Conservation (phyloP, 2,888 invertebrate genomes). For the Axea sp. region DNA sequence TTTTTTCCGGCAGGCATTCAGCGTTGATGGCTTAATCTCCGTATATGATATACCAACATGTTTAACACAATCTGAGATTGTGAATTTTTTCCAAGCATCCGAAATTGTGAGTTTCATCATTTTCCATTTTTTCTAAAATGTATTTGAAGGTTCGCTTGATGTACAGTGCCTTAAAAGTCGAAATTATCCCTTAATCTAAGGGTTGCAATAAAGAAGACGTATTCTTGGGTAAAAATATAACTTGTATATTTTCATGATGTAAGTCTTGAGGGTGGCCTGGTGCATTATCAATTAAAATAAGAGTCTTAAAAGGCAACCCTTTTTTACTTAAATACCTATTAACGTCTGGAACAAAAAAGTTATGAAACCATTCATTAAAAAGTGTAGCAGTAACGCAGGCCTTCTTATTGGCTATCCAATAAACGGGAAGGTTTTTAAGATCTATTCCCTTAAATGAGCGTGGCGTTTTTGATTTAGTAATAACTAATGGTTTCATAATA, state of each 20-base stretch:
- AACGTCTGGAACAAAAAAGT: slow-evolving; percentile 63
- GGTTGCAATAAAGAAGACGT: slow-evolving; percentile 69
- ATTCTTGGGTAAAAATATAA: slow-evolving; percentile 66
- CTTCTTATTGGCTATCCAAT: slow-evolving; percentile 68
- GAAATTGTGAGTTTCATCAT: slow-evolving; percentile 56
- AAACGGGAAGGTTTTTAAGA: slow-evolving; percentile 65
- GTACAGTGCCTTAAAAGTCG: slow-evolving; percentile 68
- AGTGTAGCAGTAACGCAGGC: slow-evolving; percentile 64
- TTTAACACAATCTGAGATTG: no score
- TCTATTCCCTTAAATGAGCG: slow-evolving; percentile 66
- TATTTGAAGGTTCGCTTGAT: slow-evolving; percentile 62
- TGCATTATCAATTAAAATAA: slow-evolving; percentile 65
- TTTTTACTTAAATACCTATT: slow-evolving; percentile 51
- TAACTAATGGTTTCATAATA: slow-evolving; percentile 68
- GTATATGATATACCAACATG: no score
- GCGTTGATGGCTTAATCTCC: slow-evolving; percentile 63
- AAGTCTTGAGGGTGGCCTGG: slow-evolving; percentile 63
- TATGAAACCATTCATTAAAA: slow-evolving; percentile 41
- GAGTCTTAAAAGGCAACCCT: slow-evolving; percentile 61
- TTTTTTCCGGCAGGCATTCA: slow-evolving; percentile 67
- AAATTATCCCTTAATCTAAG: slow-evolving; percentile 68
- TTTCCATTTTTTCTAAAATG: slow-evolving; percentile 63
- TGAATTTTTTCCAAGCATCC: slow-evolving; percentile 63
- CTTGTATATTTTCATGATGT: slow-evolving; percentile 64
- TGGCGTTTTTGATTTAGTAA: slow-evolving; percentile 66